Percentiles rank a stretch among this genome's conserved stretches.
Evolutionary conservation across 2,888 invertebrate genomes (phyloP).

Genomic region (Piscicola geometra): DNA sequence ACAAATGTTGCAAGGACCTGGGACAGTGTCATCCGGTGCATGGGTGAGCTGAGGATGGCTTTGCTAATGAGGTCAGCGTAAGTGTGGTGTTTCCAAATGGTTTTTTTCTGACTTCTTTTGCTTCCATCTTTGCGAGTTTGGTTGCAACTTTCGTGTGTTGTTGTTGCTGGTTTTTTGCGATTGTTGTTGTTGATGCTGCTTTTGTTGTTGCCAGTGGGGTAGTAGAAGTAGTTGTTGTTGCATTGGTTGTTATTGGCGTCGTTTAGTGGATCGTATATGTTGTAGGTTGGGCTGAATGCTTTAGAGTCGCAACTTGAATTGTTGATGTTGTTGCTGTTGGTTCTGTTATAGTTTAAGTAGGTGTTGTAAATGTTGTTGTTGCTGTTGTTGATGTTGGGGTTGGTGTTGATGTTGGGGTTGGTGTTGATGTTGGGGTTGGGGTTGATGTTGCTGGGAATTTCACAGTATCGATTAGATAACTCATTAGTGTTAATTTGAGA

Average conservation of each 20-base stretch:
- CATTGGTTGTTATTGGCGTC: neutral
- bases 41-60: constrained; percentile 32
- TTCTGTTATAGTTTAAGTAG: too few species aligned
- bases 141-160: neutral
- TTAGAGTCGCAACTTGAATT: neutral
- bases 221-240: neutral
- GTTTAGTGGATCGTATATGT: neutral
- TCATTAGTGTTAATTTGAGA: too few species aligned
- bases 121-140: neutral
- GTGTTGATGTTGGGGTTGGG: too few species aligned
- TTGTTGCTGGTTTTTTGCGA: constrained; percentile 6
- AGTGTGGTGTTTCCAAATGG: constrained; percentile 32
- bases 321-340: neutral
- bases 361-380: too few species aligned
- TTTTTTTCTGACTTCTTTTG: constrained; percentile 14
- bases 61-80: constrained; percentile 35
- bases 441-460: too few species aligned
- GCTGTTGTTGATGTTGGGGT: too few species aligned
- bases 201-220: neutral
- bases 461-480: too few species aligned
- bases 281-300: neutral
- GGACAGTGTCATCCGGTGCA: constrained; percentile 25
- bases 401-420: too few species aligned
- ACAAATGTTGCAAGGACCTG: constrained; percentile 30
- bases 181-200: neutral